Percentiles rank a stretch among this genome's conserved stretches.
Evolutionary conservation across 2,888 invertebrate genomes (phyloP).

Genomic region (Lepidocyrtinus sp.): DNA sequence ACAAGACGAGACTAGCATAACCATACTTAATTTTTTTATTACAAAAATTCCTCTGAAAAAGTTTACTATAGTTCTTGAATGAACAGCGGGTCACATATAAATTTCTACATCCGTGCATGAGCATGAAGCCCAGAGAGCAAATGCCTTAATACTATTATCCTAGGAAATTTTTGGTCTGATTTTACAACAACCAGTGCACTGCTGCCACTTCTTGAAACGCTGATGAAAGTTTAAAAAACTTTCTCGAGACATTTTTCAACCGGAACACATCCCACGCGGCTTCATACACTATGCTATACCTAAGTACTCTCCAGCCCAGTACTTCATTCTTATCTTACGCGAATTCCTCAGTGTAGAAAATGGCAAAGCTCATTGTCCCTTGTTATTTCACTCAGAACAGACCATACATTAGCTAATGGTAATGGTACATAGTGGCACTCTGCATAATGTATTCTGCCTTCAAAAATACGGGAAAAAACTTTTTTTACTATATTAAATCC

Average conservation of each 20-base stretch:
- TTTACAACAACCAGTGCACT: no score
- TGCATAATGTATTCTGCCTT: neutral
- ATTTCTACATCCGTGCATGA: no score
- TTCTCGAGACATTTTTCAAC: slow-evolving; percentile 44
- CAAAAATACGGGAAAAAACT: neutral
- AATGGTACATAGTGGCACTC: no score
- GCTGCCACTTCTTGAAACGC: slow-evolving; percentile 37
- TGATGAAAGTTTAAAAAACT: slow-evolving; percentile 57
- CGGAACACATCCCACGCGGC: slow-evolving; percentile 53
- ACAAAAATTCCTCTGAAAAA: no score
- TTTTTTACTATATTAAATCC: neutral
- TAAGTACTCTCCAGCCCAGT: neutral
- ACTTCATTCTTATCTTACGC: no score
- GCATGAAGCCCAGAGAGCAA: slow-evolving; percentile 14
- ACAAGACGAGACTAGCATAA: neutral
- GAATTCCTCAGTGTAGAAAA: neutral
- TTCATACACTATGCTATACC: slow-evolving; percentile 11
- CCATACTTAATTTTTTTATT: no score
- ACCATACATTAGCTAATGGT: neutral
- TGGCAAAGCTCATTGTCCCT: slow-evolving; percentile 5
- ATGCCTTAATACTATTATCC: slow-evolving; percentile 44
- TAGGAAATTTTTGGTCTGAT: slow-evolving; percentile 40
- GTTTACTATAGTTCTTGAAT: no score
- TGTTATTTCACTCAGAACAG: neutral
- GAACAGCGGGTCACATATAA: no score